Evolutionary conservation across 2,888 invertebrate species (phyloP), one percentile per base, ranked within the genome.

Genomic region (Tetragonula carbonaria): DNA sequence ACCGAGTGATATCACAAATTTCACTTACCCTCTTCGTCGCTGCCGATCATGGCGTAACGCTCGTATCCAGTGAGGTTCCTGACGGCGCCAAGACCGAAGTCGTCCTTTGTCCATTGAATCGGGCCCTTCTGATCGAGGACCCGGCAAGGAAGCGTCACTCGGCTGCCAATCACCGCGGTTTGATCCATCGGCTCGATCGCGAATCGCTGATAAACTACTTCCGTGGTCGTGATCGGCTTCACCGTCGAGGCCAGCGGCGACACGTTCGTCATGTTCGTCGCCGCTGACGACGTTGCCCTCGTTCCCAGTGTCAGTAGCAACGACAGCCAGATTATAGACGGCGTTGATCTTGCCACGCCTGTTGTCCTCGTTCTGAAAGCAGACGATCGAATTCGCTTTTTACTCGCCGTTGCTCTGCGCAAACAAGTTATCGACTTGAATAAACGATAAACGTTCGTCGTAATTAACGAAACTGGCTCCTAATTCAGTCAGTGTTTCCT

Each of bases 41-140:
- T 98, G 67, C 99, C 99, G 88, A 99, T 97, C 99, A 99, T 99
- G 87, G 97, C 96, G 95, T 99, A 99, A 82, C 99, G 96, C 84
- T 98, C 98, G 95, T 98, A 99, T 62, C 98, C 98, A 83, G 98
- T 97, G 82, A 99, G 96, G 91, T 98, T 97, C 88, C 99, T 96
- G 93, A 98, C 98, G 0, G 97, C 97, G 2, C 99, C 99, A 55
- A 99, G 96, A 0, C 99, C 99, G 93, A 99, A 99, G 93, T 98
- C 99, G 93, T 99, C 98, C 93, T 98, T 98, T 80, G 99, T 99
- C 99, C 99, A 99, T 95, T 99, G 99, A 76, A 99, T 96, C 76
- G 97, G 97, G 0, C 99, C 99, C 67, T 96, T 96, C 94, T 98
- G 98, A 93, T 97, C 97, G 93, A 98, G 97, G 45, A 99, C 98